Evolutionary conservation across 2,797 vertebrate genomes (phyloP), one percentile per base, ranked within the genome.

Genomic region (Siniperca scherzeri): DNA sequence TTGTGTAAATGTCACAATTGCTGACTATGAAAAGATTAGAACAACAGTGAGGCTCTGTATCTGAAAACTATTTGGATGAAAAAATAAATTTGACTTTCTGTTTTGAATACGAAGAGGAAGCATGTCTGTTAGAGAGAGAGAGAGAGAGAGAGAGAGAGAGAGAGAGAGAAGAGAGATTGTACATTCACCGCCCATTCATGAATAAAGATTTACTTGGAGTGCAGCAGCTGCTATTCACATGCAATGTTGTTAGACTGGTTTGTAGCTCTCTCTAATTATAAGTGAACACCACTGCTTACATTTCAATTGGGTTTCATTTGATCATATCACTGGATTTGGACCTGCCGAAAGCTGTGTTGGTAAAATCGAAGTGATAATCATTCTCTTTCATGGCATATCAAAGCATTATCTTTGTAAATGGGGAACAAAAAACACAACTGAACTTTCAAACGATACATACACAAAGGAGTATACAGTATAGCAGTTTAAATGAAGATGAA

Each of bases 141-240:
- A 42, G 61, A 82, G 50, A 65, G 52, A 42, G 53, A 82, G 50
- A 65, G 52, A 42, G 61, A 82, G 50, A 65, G 52, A 42, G 61
- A 82, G 50, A 65, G 52, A 27, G 30, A 33, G n/a, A 57, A 22
- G 50, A 65, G 52, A 42, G 61, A 82, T 81, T 84, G 21, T 64
- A 77, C 61, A 69, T 84, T 80, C 64, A 61, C 53, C 5, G 22
- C 74, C 57, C 66, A 78, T 87, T 90, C 88, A 90, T 92, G 90
- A 93, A 89, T 91, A 90, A 89, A 92, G 69, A 92, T 93, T 87
- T 74, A 84, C 89, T 90, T 4, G 36, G 76, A 90, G 87, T 79
- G 85, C 81, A 92, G 81, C 91, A 92, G 89, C 91, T 92, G 94
- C 87, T 89, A 80, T 70, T 89, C 91, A 87, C 87, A 74, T 67